Evolutionary conservation across 1,140 invertebrate species (phyloP).

Genomic region (Brachionus calyciflorus): DNA sequence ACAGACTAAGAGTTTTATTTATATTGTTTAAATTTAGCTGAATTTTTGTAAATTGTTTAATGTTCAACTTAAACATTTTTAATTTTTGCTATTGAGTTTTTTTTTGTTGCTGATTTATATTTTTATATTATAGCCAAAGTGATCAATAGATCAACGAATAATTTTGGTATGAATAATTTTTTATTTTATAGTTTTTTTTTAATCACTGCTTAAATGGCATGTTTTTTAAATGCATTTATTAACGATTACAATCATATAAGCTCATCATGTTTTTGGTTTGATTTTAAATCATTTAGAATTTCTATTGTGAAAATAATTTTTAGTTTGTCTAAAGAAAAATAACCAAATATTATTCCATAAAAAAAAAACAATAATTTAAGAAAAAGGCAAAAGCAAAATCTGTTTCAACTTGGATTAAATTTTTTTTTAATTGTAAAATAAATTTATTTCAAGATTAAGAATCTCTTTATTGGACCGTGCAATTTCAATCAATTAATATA

Average conservation of each 20-base stretch:
- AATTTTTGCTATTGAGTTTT: neutral
- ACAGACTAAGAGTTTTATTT: neutral
- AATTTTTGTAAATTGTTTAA: neutral
- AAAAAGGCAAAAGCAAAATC: slow-evolving; percentile 1
- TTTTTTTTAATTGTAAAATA: no score
- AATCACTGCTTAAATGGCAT: slow-evolving; percentile 15
- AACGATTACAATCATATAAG: neutral
- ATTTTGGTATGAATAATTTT: neutral
- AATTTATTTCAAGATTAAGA: no score
- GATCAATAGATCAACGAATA: slow-evolving; percentile 34
- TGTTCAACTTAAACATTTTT: slow-evolving; percentile 11
- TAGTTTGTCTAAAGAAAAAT: neutral
- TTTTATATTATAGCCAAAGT: slow-evolving; percentile 2
- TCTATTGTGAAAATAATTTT: no score
- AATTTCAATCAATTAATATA: no score
- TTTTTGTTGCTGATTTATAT: neutral
- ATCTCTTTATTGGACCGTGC: no score
- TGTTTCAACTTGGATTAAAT: neutral
- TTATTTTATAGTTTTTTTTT: neutral
- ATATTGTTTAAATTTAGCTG: neutral
- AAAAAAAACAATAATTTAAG: no score
- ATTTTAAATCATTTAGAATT: no score
- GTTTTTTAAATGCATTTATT: neutral
- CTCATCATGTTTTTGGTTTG: no score
- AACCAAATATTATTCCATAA: no score